These are phyloP conservation scores for Ormyrus labotus DNA, from an alignment of 2,888 invertebrate genomes.

Conservation along the genomic window DNA sequence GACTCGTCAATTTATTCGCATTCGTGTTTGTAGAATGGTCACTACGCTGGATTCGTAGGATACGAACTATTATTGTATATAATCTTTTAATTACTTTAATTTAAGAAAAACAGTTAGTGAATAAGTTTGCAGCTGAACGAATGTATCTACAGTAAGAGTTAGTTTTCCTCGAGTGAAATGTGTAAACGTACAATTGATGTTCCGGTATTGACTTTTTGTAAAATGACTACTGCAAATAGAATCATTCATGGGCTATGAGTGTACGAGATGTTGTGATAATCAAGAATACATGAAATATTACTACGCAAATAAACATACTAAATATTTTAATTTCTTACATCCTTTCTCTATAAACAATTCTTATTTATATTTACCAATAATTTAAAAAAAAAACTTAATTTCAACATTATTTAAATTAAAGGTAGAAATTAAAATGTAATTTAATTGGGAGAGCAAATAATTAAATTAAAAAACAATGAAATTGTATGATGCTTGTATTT, in stretches of 20 bases:
- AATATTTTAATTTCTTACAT: no score
- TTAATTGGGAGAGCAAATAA: no score
- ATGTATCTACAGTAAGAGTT: constrained; percentile 5
- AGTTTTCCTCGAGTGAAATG: constrained; percentile 9
- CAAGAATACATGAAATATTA: constrained; percentile 11
- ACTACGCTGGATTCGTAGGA: constrained; percentile 55
- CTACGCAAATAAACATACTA: no score
- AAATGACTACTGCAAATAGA: neutral
- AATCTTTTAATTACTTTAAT: constrained; percentile 16
- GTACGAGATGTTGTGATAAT: constrained; percentile 31
- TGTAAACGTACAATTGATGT: constrained; percentile 15
- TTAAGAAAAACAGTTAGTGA: constrained; percentile 27
- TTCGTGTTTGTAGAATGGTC: neutral
- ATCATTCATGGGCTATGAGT: constrained; percentile 1
- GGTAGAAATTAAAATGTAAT: no score
- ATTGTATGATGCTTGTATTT: no score
- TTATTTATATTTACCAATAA: no score
- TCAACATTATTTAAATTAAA: no score
- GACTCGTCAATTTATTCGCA: constrained; percentile 7
- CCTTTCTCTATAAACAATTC: no score
- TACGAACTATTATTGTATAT: constrained; percentile 20
- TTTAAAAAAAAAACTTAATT: no score
- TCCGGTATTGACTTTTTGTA: constrained; percentile 29
- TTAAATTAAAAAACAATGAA: no score
- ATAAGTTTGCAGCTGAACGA: constrained; percentile 27